These are phyloP conservation scores for Galeopsomyia nigrocyanea DNA, from an alignment of 2,888 invertebrate genomes.

Conservation along the genomic window DNA sequence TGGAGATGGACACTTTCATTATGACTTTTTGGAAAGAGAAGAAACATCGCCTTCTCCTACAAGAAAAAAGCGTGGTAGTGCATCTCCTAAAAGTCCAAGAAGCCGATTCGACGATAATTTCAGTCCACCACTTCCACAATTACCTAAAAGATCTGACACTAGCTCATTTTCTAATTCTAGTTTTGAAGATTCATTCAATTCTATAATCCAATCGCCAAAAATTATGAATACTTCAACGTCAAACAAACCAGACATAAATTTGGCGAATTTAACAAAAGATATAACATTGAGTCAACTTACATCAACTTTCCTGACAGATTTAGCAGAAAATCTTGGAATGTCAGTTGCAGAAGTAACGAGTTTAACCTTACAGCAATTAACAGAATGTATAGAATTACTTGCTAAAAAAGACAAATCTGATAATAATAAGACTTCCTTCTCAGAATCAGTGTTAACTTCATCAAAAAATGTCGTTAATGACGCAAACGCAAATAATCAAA, in stretches of 20 bases:
- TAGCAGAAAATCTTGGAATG: conserved; percentile 82
- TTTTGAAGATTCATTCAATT: conserved; percentile 63
- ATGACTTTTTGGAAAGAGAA: conserved; percentile 72
- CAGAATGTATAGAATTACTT: conserved; percentile 78
- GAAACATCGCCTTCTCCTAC: conserved; percentile 62
- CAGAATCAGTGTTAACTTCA: conserved; percentile 14
- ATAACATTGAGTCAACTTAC: conserved; percentile 87
- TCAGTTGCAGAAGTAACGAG: conserved; percentile 84
- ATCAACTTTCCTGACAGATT: conserved; percentile 84
- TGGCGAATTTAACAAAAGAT: conserved; percentile 69
- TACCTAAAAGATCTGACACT: conserved; percentile 54
- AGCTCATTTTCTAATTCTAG: conserved; percentile 55
- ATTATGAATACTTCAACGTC: conserved; percentile 57
- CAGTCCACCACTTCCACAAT: conserved; percentile 60
- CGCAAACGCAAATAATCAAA: conserved; percentile 15
- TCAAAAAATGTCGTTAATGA: conserved; percentile 50
- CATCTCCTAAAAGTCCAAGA: conserved; percentile 51
- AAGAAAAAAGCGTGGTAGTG: conserved; percentile 50
- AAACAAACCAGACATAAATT: conserved; percentile 54
- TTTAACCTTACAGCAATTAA: conserved; percentile 89
- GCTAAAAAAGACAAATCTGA: conserved; percentile 60
- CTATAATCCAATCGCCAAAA: conserved; percentile 61
- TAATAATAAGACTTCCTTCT: conserved; percentile 49
- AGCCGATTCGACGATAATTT: conserved; percentile 64
- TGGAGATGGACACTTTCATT: conserved; percentile 69